Conservation (phyloP, 2,888 invertebrate genomes). For the Heteropelma amictum region DNA sequence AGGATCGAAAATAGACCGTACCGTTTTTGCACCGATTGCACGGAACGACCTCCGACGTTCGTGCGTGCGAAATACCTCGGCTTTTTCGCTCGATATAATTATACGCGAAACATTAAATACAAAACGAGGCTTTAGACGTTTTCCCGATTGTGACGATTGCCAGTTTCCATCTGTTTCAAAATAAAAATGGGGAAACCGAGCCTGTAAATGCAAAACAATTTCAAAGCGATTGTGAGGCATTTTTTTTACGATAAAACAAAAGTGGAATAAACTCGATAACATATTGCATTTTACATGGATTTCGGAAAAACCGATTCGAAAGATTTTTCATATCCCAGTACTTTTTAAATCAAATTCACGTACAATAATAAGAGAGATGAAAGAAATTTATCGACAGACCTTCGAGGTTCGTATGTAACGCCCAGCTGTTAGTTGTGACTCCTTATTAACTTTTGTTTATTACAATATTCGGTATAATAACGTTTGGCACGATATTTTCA, state of each 20-base stretch:
- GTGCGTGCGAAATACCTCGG: slow-evolving; percentile 7
- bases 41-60: slow-evolving; percentile 30
- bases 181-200: neutral
- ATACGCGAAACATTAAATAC: slow-evolving; percentile 40
- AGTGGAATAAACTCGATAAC: neutral
- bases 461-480: too few relatives aligned
- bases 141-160: slow-evolving; percentile 35
- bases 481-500: too few relatives aligned
- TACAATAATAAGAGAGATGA: too few relatives aligned
- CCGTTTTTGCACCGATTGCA: slow-evolving; percentile 23
- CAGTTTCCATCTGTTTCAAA: slow-evolving; percentile 1
- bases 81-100: slow-evolving; percentile 21
- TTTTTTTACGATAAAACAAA: slow-evolving; percentile 6
- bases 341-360: too few relatives aligned
- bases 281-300: neutral
- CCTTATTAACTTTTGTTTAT: too few relatives aligned
- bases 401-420: too few relatives aligned
- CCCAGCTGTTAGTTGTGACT: too few relatives aligned
- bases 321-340: too few relatives aligned
- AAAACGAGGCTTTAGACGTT: slow-evolving; percentile 35
- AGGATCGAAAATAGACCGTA: slow-evolving; percentile 31
- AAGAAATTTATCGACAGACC: too few relatives aligned
- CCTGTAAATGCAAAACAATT: slow-evolving; percentile 21
- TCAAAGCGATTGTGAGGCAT: neutral
- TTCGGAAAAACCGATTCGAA: too few relatives aligned